Base-by-base conservation (phyloP, 2,888 invertebrate species). In the Lithophane socia region DNA sequence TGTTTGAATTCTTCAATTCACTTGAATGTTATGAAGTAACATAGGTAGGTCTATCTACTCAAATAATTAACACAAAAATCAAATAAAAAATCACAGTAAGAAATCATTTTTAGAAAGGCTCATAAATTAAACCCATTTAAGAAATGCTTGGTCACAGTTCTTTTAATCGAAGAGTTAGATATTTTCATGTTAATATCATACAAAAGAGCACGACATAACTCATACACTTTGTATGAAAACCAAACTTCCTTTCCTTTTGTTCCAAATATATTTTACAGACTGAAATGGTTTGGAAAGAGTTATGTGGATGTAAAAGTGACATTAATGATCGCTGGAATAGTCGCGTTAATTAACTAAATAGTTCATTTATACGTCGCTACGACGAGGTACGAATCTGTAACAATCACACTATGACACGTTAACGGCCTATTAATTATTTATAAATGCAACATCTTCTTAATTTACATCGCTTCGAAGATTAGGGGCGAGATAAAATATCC, bases 271-370 rank as follows among this genome's bases (percentile, higher is more conserved):
- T 92, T 87, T 83, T 77, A 86, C 86, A 87, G 85, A 88, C 88
- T 89, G 91, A 93, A 94, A 93, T 89, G 88, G 89, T 88, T 89
- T 87, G 84, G 85, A 91, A 94, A 93, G 94, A 95, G 90, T 93
- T 94, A 95, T 95, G 90, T 89, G 89, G 88, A 92, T 93, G 92
- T 94, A 92, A 92, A 92, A 92, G 90, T 94, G 96, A 96, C 96
- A 92, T 93, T 96, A 93, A 96, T 94, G 93, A 88, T 85, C 89
- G 90, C 88, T 92, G 88, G 89, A 94, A 94, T 91, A 91, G 91
- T 84, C 88, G 90, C 91, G 93, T 94, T 95, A 95, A 96, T 96
- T 95, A 95, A 93, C 92, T 90, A 90, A 92, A 93, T 92, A 90
- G 92, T 90, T 92, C 92, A 92, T 92, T 92, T 90, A 90, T 91